Conservation (phyloP, 2,797 vertebrate genomes). For the Huso huso region DNA sequence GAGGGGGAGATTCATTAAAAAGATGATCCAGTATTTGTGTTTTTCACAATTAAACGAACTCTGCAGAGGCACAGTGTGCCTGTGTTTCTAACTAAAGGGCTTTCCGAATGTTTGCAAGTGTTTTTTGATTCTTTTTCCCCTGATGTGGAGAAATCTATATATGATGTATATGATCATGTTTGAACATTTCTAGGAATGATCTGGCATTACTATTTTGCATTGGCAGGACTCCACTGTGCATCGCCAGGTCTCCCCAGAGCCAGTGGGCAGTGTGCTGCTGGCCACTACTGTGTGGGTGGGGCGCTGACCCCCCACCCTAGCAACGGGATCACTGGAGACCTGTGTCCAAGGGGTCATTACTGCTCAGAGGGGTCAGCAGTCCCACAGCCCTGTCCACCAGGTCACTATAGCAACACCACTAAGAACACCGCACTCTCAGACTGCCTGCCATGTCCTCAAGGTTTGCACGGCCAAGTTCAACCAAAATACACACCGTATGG, state of each 20-base stretch:
- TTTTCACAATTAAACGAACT: no score
- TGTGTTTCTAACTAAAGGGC: no score
- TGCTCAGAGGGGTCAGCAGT: slow-evolving; percentile 61
- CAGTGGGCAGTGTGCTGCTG: slow-evolving; percentile 60
- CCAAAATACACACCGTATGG: no score
- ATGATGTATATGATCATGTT: no score
- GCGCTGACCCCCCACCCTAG: slow-evolving; percentile 50
- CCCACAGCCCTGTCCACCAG: slow-evolving; percentile 61
- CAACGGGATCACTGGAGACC: slow-evolving; percentile 50
- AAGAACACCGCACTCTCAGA: slow-evolving; percentile 50
- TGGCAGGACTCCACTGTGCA: slow-evolving; percentile 65
- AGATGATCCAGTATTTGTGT: no score
- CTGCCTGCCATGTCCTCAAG: slow-evolving; percentile 70
- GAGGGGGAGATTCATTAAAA: no score
- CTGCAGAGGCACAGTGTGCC: no score
- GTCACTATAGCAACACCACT: slow-evolving; percentile 64
- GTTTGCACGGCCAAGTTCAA: slow-evolving; percentile 34
- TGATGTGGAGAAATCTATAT: no score
- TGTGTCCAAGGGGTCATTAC: slow-evolving; percentile 69
- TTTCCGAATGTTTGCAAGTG: no score
- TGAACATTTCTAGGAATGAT: no score
- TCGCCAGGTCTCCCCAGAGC: slow-evolving; percentile 45
- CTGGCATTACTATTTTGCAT: neutral
- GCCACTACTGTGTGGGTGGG: slow-evolving; percentile 64
- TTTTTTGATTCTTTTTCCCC: no score